These are phyloP conservation scores for Eupeodes latifasciatus DNA, from an alignment of 2,888 invertebrate species.

Conservation along the genomic window DNA sequence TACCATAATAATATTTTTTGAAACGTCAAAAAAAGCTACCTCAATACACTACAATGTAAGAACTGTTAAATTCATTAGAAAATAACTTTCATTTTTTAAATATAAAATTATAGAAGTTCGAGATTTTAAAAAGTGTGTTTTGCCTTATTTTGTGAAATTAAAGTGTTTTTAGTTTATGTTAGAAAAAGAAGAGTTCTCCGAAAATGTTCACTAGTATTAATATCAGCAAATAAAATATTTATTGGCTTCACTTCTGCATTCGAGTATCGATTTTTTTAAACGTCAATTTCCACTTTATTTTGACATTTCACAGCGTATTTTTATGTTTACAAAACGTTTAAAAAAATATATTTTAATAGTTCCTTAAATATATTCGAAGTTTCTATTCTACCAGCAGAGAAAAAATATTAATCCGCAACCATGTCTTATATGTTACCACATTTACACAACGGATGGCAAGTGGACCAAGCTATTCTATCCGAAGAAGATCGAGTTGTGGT, in stretches of 20 bases:
- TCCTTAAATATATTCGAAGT: background rate
- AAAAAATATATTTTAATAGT: background rate
- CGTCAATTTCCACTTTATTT: conserved; percentile 1
- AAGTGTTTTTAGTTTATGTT: too few species aligned
- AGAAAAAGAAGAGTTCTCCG: too few species aligned
- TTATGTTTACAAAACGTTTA: conserved; percentile 48
- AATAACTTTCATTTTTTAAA: too few species aligned
- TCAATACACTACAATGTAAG: too few species aligned
- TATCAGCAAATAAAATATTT: background rate
- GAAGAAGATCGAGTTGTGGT: conserved; percentile 99
- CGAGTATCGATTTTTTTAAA: conserved; percentile 36
- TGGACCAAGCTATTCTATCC: conserved; percentile 99
- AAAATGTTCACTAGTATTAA: background rate
- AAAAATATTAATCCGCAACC: conserved; percentile 79
- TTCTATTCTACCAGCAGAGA: background rate
- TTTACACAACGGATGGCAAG: conserved; percentile 99
- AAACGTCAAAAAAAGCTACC: too few species aligned
- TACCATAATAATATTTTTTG: too few species aligned
- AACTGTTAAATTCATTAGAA: too few species aligned
- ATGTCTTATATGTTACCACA: conserved; percentile 99
- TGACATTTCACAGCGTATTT: conserved; percentile 22
- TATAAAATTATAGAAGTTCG: too few species aligned
- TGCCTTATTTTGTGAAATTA: too few species aligned
- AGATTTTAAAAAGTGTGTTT: too few species aligned
- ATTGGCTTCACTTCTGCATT: conserved; percentile 33